These are phyloP conservation scores for Lingula anatina DNA, from an alignment of 2,888 invertebrate species.

Conservation along the genomic window DNA sequence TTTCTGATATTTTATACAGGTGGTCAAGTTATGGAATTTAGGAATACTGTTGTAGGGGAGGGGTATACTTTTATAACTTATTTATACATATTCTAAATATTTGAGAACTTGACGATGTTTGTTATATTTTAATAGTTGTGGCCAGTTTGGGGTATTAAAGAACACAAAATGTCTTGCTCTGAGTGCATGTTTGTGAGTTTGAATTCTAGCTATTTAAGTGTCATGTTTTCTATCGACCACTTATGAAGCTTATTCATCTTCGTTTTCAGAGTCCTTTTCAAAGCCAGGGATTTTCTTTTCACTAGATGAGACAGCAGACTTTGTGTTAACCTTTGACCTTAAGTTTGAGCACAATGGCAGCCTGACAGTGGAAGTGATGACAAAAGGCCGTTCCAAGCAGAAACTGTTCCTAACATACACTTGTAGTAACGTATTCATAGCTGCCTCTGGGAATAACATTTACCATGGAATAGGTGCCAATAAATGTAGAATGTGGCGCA, in stretches of 20 bases:
- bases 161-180: no score
- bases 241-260: constrained; percentile 7
- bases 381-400: constrained; percentile 59
- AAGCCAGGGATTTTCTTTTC: constrained; percentile 56
- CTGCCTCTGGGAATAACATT: constrained; percentile 68
- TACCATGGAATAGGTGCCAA: constrained; percentile 73
- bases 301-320: constrained; percentile 66
- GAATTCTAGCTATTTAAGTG: no score
- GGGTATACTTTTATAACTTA: no score
- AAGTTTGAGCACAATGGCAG: constrained; percentile 74
- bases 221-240: no score
- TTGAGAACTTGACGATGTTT: no score
- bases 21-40: no score
- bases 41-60: no score
- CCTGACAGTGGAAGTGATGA: constrained; percentile 71
- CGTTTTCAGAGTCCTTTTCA: constrained; percentile 22
- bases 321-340: constrained; percentile 63
- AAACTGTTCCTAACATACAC: constrained; percentile 78
- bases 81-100: no score
- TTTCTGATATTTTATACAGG: no score
- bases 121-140: no score
- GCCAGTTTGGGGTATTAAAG: no score
- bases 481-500: constrained; percentile 61
- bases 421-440: constrained; percentile 68
- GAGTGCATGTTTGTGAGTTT: no score